Base-by-base conservation (phyloP, 2,797 vertebrate species). In the Gastrophryne carolinensis region DNA sequence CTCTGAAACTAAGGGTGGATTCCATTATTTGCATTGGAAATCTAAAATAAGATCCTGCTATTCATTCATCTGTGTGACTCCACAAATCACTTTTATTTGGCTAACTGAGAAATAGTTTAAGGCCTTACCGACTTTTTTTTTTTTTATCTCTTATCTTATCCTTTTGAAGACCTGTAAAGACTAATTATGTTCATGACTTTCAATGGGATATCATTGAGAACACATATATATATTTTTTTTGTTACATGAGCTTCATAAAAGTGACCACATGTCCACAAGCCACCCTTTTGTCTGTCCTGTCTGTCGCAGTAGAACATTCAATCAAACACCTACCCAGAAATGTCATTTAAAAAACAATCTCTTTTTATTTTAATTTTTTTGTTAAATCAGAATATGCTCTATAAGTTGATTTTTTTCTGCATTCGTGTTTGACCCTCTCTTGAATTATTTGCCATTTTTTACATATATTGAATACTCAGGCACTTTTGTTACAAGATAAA, bases 1-100 rank as follows among this genome's bases (percentile, higher is more conserved):
- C 69, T 88, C 82, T 56, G 15, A 85, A 83, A 81, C 21, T 50
- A 87, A 87, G 85, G 83, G 56, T 84, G 82, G 88, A 86, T 82
- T 86, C 79, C 79, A 78, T 89, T 88, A 75, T 65, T 68, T 75
- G 79, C 84, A 79, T 73, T 85, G 74, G 80, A 89, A 82, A 82
- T 62, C 54, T 32, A 10, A 83, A 90, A 95, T 94, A 95, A 96
- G 95, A 97, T 96, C 94, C 95, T 98, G 94, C 95, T 98, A 94
- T 98, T 97, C 94, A 91, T 91, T 91, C 88, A 77, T 90, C 86
- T 86, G 81, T 83, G 65, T 82, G 81, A 84, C 79, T 86, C 73
- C 83, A 84, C 80, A 86, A 71, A 0, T 86, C 82, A 82, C 78
- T 85, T 88, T 87, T 65, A 83, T 81, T 81, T 86, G 84, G 86